phyloP scores from a whole-genome alignment of 2,113 vertebrate species.

The Toxotes jaculatrix region DNA sequence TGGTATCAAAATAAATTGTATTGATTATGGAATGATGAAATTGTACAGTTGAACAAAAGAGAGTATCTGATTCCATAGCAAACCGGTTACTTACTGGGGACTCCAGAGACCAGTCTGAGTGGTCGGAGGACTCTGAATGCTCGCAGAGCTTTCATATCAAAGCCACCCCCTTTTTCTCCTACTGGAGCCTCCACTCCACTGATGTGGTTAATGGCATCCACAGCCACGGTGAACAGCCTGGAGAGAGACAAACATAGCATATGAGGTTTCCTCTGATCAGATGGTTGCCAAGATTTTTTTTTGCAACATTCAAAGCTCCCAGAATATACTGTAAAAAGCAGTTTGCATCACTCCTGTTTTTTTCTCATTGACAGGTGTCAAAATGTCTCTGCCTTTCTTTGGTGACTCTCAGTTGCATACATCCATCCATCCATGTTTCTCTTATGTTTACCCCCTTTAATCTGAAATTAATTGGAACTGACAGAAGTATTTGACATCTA shows the following conservation, averaged over 20 bases:
- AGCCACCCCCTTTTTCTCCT: conserved; percentile 90
- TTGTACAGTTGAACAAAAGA: neutral
- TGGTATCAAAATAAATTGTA: neutral
- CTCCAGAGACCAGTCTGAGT: conserved; percentile 94
- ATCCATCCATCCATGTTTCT: too few relatives aligned
- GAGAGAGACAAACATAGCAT: conserved; percentile 4
- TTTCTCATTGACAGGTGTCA: neutral
- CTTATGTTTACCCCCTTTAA: too few relatives aligned
- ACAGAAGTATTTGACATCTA: too few relatives aligned
- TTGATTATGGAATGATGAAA: neutral
- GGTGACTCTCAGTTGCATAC: neutral
- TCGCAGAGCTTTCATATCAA: conserved; percentile 95
- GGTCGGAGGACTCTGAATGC: conserved; percentile 95
- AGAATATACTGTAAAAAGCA: neutral
- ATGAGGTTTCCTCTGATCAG: neutral
- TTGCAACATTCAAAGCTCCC: neutral
- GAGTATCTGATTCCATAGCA: conserved; percentile 42
- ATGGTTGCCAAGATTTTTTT: neutral
- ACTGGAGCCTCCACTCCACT: conserved; percentile 84
- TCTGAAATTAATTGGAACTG: too few relatives aligned
- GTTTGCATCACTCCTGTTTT: neutral
- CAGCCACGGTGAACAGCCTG: conserved; percentile 89
- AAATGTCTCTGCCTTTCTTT: neutral
- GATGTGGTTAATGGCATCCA: conserved; percentile 90
- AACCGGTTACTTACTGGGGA: conserved; percentile 92